A percentile compares a stretch with the other conserved stretches of the same genome.
Evolutionary conservation across 2,888 invertebrate species (phyloP).

Genomic region (Pandemis cinnamomeana): DNA sequence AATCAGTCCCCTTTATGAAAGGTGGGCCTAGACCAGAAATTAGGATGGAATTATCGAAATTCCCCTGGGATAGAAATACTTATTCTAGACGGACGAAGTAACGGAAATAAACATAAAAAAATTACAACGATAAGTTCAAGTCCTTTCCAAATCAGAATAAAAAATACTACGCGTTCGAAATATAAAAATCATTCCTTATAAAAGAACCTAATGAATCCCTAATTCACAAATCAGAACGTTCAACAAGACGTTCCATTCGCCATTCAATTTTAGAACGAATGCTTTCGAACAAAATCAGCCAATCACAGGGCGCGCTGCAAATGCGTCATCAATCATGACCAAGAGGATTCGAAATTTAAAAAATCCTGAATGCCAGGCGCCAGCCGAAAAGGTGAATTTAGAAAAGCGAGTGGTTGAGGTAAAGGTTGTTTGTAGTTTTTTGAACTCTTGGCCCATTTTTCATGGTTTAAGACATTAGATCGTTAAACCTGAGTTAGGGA

Average conservation of each 20-base stretch:
- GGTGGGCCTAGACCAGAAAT: too few species aligned
- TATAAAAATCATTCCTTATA: constrained; percentile 26
- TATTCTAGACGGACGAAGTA: too few species aligned
- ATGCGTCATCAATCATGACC: constrained; percentile 69
- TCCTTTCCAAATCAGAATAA: not conserved
- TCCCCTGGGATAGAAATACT: too few species aligned
- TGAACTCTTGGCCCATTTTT: too few species aligned
- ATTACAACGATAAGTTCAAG: not conserved
- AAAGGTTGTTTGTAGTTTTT: too few species aligned
- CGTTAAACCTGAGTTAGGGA: too few species aligned
- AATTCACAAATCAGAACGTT: constrained; percentile 59
- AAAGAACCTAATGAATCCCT: constrained; percentile 44
- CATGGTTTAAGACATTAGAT: too few species aligned
- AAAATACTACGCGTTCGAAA: constrained; percentile 27
- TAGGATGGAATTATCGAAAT: too few species aligned
- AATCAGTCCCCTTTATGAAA: too few species aligned
- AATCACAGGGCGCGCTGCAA: constrained; percentile 62
- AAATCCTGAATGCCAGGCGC: constrained; percentile 12
- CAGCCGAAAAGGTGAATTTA: constrained; percentile 2
- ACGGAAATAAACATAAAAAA: too few species aligned
- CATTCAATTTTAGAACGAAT: constrained; percentile 60
- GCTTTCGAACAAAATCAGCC: constrained; percentile 65
- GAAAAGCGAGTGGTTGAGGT: too few species aligned
- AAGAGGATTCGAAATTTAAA: constrained; percentile 50
- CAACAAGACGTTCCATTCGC: constrained; percentile 49